These are phyloP conservation scores for Colletes gigas DNA, from an alignment of 1,140 invertebrate genomes.

Conservation along the genomic window DNA sequence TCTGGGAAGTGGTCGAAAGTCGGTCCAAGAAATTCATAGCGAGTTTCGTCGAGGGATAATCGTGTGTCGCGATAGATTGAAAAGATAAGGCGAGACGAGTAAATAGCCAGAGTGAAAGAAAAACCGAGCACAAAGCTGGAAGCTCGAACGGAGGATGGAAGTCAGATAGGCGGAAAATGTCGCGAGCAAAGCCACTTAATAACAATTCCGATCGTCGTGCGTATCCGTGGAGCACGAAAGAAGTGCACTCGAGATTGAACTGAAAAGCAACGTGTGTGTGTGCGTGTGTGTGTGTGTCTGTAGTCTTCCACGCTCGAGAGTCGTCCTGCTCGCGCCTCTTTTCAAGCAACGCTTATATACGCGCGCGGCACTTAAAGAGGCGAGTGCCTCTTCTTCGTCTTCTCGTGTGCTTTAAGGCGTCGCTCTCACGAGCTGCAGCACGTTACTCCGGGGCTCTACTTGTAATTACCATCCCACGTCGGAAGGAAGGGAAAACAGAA, in stretches of 20 bases:
- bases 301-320: slow-evolving; percentile 20
- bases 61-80: too few relatives aligned
- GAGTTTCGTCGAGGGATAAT: too few relatives aligned
- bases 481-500: slow-evolving; percentile 44
- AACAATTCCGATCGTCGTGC: slow-evolving; percentile 25
- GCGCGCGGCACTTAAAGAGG: slow-evolving; percentile 40
- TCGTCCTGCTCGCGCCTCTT: slow-evolving; percentile 35
- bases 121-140: neutral
- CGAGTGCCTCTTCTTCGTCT: slow-evolving; percentile 24
- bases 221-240: neutral
- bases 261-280: slow-evolving; percentile 16
- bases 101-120: neutral
- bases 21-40: too few relatives aligned
- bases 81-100: too few relatives aligned
- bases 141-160: too few relatives aligned
- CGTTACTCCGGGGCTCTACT: slow-evolving; percentile 44
- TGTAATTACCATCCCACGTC: slow-evolving; percentile 58
- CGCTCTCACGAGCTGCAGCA: slow-evolving; percentile 53
- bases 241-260: slow-evolving; percentile 33
- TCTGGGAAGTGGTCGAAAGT: too few relatives aligned
- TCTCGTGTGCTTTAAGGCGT: slow-evolving; percentile 45
- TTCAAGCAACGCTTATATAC: slow-evolving; percentile 39
- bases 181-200: slow-evolving; percentile 6
- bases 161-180: neutral
- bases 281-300: neutral